Evolutionary conservation across 92 coral and sea anemone species (phyloP).

Genomic region (Epizoanthus fatuus): DNA sequence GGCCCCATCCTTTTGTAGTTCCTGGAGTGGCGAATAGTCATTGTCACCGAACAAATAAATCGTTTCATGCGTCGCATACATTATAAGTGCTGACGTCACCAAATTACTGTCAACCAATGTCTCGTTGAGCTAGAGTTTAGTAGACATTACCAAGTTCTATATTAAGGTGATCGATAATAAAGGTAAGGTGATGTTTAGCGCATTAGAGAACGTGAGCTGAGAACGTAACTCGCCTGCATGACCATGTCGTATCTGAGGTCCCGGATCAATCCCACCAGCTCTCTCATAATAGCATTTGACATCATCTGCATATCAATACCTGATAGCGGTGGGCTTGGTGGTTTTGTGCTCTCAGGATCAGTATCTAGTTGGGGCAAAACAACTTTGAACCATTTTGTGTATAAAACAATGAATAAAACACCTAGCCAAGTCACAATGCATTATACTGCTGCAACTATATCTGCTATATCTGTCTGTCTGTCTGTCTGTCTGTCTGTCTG

Average conservation of each 20-base stretch:
- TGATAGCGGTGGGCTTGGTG: slow-evolving; percentile 21
- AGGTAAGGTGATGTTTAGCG: too few species aligned
- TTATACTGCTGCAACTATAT: too few species aligned
- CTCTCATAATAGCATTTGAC: slow-evolving; percentile 64
- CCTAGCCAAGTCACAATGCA: not conserved
- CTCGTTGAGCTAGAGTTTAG: too few species aligned
- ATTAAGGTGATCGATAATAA: too few species aligned
- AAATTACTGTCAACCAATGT: too few species aligned
- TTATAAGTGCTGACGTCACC: too few species aligned
- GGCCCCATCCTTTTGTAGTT: too few species aligned
- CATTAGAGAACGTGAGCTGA: too few species aligned
- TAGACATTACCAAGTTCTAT: too few species aligned
- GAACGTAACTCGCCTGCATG: slow-evolving; percentile 78
- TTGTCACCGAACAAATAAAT: too few species aligned
- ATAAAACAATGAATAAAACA: not conserved
- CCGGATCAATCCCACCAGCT: slow-evolving; percentile 79
- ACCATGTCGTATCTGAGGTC: slow-evolving; percentile 96
- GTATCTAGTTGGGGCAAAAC: not conserved
- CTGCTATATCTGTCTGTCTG: not conserved
- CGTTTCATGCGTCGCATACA: too few species aligned
- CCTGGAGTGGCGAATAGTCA: too few species aligned
- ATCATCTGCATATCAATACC: slow-evolving; percentile 32
- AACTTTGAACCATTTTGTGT: not conserved
- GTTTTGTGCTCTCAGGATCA: slow-evolving; percentile 2
- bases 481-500: not conserved